These are phyloP conservation scores for Poecilobothrus nobilitatus DNA, from an alignment of 2,888 invertebrate genomes.

Conservation along the genomic window DNA sequence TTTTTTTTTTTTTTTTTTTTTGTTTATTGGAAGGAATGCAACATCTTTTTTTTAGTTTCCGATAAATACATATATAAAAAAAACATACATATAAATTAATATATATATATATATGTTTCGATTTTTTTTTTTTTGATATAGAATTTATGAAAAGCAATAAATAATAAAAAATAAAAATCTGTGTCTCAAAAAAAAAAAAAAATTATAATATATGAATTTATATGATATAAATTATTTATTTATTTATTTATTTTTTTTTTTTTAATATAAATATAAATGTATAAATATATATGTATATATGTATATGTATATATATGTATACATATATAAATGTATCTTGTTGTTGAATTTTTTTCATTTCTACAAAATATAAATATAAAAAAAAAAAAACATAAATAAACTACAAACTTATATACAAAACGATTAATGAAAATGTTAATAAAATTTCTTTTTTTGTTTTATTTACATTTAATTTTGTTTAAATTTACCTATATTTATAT, in stretches of 20 bases:
- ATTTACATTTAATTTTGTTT: no score
- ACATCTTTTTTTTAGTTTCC: constrained; percentile 10
- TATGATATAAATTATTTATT: constrained; percentile 7
- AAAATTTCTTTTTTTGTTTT: no score
- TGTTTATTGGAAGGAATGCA: constrained; percentile 8
- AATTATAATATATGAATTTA: constrained; percentile 8
- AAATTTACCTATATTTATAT: no score
- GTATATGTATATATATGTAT: neutral
- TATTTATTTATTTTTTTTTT: constrained; percentile 13
- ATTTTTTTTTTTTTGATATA: no score
- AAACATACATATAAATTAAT: neutral
- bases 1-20: neutral
- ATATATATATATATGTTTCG: no score
- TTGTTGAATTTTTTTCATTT: neutral
- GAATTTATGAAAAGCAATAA: no score
- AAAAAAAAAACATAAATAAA: neutral
- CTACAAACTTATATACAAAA: neutral
- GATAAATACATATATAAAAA: neutral
- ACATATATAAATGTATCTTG: neutral
- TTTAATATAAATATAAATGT: constrained; percentile 2
- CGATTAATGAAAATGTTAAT: no score
- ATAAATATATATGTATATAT: neutral
- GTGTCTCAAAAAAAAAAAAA: neutral
- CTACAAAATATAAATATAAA: neutral
- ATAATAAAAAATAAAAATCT: neutral